Conservation (phyloP, 2,888 invertebrate species). For the Coelogynopora nodosa region DNA sequence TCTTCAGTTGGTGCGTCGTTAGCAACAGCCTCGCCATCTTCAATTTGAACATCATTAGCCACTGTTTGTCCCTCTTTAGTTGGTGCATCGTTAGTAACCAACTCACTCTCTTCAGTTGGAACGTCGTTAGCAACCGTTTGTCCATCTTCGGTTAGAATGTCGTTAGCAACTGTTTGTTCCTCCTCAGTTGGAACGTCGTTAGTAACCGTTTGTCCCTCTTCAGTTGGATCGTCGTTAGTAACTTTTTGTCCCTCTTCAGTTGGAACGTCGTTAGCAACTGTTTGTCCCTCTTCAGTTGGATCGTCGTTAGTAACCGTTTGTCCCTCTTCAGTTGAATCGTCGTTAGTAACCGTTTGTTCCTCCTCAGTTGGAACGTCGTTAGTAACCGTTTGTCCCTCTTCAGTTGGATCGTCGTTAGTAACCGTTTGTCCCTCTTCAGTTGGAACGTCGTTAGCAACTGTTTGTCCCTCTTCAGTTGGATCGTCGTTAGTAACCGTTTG, state of each 20-base stretch:
- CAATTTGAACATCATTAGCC: background rate
- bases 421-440: background rate
- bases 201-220: background rate
- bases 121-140: background rate
- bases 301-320: background rate
- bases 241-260: background rate
- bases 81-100: background rate
- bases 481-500: background rate
- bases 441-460: background rate
- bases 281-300: background rate
- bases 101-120: background rate
- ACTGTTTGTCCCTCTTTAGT: background rate
- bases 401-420: background rate
- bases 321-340: background rate
- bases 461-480: background rate
- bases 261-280: background rate
- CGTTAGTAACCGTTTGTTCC: background rate
- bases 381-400: background rate
- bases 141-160: background rate
- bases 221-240: background rate
- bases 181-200: background rate
- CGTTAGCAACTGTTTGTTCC: background rate
- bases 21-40: background rate
- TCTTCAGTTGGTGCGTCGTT: background rate
- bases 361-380: background rate